phyloP scores from a whole-genome alignment of 2,797 vertebrate genomes.

The Arrhamphus sclerolepis region DNA sequence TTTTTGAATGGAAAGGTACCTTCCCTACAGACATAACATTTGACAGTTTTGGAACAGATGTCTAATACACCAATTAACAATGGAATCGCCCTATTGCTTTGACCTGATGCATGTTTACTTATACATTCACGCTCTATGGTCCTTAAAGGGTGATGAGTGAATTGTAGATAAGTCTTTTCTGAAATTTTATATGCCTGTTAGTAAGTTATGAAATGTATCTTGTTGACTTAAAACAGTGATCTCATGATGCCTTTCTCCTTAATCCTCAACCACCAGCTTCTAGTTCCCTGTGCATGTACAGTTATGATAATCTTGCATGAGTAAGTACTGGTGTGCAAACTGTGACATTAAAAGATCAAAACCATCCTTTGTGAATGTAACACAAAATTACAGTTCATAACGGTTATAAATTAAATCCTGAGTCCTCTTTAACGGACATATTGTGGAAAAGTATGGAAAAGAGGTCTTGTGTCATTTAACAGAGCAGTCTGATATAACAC shows the following conservation, averaged over 20 bases:
- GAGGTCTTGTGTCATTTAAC: neutral
- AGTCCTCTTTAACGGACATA: neutral
- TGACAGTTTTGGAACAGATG: neutral
- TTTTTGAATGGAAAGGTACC: neutral
- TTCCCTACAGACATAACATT: neutral
- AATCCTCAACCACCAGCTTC: neutral
- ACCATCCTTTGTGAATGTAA: no score
- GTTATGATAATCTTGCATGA: neutral
- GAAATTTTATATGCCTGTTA: neutral
- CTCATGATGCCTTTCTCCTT: neutral
- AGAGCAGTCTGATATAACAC: no score
- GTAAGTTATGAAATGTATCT: neutral
- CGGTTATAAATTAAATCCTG: neutral
- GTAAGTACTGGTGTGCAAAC: constrained; percentile 3
- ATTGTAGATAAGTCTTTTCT: neutral
- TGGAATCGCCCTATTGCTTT: no score
- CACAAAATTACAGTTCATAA: neutral
- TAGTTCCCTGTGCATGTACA: neutral
- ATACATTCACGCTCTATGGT: no score
- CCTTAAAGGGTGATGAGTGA: neutral
- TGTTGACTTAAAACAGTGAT: neutral
- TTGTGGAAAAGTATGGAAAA: neutral
- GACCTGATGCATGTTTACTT: no score
- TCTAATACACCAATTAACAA: no score
- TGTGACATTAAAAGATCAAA: no score